phyloP scores from a whole-genome alignment of 2,113 vertebrate species.

The Dissostichus mawsoni region DNA sequence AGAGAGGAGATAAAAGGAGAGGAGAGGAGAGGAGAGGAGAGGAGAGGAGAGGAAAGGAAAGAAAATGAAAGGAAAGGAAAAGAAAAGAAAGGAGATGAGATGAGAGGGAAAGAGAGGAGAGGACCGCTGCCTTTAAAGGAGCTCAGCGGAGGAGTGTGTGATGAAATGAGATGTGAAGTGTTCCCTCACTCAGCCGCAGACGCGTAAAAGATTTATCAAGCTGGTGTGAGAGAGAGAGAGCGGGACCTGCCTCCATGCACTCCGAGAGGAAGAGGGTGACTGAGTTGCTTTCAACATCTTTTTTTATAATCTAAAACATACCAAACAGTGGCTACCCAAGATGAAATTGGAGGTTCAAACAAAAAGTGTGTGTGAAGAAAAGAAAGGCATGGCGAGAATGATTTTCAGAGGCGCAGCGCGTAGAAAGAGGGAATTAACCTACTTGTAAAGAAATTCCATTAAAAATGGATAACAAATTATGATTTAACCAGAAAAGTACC shows the following conservation, averaged over 20 bases:
- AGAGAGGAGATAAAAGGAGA: background rate
- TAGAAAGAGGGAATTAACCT: background rate
- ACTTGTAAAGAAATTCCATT: too few relatives aligned
- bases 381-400: too few relatives aligned
- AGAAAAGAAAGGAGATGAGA: background rate
- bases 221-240: constrained; percentile 52
- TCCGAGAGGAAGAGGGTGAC: constrained; percentile 19
- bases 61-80: too few relatives aligned
- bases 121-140: constrained; percentile 60
- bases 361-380: constrained; percentile 12
- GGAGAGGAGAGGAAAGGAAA: too few relatives aligned
- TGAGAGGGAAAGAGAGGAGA: background rate
- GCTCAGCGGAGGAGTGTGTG: constrained; percentile 60
- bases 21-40: too few relatives aligned
- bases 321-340: constrained; percentile 25
- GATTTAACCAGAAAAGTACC: background rate
- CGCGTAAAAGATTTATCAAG: constrained; percentile 82
- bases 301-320: constrained; percentile 66
- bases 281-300: constrained; percentile 55
- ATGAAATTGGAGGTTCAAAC: constrained; percentile 34
- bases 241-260: constrained; percentile 30
- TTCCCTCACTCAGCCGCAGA: constrained; percentile 64
- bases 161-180: constrained; percentile 84
- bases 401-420: background rate
- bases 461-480: background rate